Conservation (phyloP, 2,113 vertebrate genomes). For the Megaceryle torquata region DNA sequence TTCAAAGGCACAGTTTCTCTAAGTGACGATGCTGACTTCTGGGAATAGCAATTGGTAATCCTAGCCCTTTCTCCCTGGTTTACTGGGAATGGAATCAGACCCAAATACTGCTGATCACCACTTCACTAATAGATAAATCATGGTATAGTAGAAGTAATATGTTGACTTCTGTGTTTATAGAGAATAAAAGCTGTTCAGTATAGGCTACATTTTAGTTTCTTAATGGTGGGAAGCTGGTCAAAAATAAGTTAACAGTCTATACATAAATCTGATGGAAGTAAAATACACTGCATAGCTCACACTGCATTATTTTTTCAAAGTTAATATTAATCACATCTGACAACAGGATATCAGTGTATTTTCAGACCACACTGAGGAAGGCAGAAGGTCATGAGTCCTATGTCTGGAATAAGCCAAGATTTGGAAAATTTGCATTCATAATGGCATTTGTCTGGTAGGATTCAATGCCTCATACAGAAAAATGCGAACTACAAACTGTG, state of each 20-base stretch:
- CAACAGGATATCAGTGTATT: not conserved
- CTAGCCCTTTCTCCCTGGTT: not conserved
- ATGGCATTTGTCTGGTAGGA: not conserved
- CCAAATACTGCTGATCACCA: not conserved
- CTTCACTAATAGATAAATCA: no score
- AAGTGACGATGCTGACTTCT: fast-evolving
- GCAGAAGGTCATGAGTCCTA: not conserved
- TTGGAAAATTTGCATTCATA: not conserved
- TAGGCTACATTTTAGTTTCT: not conserved
- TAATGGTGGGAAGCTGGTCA: not conserved
- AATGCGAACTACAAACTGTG: not conserved
- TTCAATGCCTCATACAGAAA: not conserved
- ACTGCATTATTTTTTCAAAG: not conserved
- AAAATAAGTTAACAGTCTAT: not conserved
- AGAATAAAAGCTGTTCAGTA: not conserved
- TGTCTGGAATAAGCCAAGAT: not conserved
- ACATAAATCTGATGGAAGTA: not conserved
- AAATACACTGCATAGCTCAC: not conserved
- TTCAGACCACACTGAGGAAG: not conserved
- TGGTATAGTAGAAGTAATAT: not conserved
- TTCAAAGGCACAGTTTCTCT: not conserved
- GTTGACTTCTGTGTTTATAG: not conserved
- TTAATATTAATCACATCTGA: not conserved
- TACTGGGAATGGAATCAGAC: not conserved
- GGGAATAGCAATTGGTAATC: not conserved